Percentiles rank a stretch among this genome's conserved stretches.
Evolutionary conservation across 2,888 invertebrate species (phyloP).

Genomic region (Tiliacea citrago): DNA sequence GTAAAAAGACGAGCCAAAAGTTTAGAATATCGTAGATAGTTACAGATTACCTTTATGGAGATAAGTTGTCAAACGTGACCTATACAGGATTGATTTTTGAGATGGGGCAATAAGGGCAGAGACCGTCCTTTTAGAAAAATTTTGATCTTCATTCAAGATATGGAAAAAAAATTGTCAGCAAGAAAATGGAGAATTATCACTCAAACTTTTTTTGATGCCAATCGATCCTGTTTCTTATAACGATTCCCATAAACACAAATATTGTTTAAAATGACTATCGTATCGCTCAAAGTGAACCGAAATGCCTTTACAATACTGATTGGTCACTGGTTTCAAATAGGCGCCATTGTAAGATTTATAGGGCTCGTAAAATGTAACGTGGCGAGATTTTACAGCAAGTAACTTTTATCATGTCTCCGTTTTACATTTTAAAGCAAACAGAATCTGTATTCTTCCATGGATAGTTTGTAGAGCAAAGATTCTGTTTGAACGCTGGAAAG

Average conservation of each 20-base stretch:
- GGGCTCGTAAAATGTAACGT: not conserved
- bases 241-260: not conserved
- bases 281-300: constrained; percentile 15
- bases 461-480: not conserved
- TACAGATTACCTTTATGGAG: no score
- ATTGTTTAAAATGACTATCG: not conserved
- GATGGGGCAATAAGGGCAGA: no score
- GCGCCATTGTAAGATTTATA: not conserved
- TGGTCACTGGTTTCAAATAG: not conserved
- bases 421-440: not conserved
- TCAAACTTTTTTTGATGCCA: no score
- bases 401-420: not conserved
- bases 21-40: no score
- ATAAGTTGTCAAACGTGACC: no score
- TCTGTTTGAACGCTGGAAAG: not conserved
- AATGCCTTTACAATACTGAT: constrained; percentile 6
- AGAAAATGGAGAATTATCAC: no score
- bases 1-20: no score
- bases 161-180: no score
- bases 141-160: no score
- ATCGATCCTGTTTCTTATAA: no score
- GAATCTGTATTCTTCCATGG: not conserved
- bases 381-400: not conserved
- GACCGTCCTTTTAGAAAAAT: no score
- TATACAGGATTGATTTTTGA: no score